These are phyloP conservation scores for Drosophila nigromelanica DNA, from an alignment of 1,140 invertebrate genomes.

Conservation along the genomic window DNA sequence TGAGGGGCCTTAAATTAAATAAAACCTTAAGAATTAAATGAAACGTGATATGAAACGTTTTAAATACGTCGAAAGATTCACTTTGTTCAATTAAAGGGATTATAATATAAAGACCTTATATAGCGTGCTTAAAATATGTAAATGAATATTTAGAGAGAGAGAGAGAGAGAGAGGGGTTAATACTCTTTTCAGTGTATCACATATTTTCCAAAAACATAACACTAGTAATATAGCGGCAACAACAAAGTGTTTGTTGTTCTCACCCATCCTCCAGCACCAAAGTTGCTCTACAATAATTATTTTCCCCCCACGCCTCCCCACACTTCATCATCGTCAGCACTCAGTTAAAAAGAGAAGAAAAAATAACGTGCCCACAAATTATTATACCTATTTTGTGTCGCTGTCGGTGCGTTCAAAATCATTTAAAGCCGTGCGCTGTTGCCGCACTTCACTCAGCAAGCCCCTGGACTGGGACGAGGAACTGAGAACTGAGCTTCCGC, in stretches of 20 bases:
- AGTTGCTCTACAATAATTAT: constrained; percentile 25
- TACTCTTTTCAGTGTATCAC: no score
- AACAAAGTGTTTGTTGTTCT: constrained; percentile 26
- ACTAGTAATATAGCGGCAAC: background rate
- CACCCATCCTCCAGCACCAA: background rate
- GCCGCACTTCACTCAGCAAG: constrained; percentile 57
- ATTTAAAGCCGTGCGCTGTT: constrained; percentile 54
- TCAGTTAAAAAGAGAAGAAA: background rate
- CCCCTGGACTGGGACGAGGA: constrained; percentile 10
- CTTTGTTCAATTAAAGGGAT: background rate
- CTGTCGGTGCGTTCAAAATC: constrained; percentile 45
- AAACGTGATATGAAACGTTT: background rate
- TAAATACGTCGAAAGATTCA: background rate
- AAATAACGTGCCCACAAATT: constrained; percentile 27
- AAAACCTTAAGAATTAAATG: no score
- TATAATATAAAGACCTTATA: no score
- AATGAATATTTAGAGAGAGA: background rate
- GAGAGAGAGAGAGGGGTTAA: background rate
- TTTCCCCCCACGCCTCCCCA: background rate
- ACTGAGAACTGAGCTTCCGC: constrained; percentile 24
- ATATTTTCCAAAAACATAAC: no score
- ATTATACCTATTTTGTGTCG: constrained; percentile 65
- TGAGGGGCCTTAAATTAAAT: no score
- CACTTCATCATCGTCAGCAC: constrained; percentile 25
- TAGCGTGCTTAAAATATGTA: no score